phyloP scores from a whole-genome alignment of 2,888 invertebrate species.

The Athalia rosae region DNA sequence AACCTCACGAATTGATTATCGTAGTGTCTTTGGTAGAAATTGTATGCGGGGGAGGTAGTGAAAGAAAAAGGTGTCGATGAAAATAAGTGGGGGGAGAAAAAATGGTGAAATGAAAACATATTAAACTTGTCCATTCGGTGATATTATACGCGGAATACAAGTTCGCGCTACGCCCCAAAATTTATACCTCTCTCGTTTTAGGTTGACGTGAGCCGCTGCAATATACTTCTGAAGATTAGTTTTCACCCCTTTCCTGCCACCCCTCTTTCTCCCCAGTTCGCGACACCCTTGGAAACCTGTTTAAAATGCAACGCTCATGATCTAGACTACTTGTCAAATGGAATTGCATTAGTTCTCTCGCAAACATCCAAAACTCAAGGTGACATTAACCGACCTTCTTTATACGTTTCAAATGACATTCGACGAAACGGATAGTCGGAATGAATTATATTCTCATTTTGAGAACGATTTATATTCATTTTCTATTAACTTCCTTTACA shows the following conservation, averaged over 20 bases:
- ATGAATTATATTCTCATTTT: too few species aligned
- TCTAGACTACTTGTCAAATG: constrained; percentile 67
- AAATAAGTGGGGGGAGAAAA: too few species aligned
- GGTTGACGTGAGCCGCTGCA: constrained; percentile 19
- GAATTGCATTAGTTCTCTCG: constrained; percentile 64
- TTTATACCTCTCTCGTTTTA: constrained; percentile 30
- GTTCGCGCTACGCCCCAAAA: not conserved
- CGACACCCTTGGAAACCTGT: not conserved
- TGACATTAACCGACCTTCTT: not conserved
- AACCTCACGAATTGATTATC: not conserved
- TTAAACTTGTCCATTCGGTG: too few species aligned
- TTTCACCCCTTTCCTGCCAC: constrained; percentile 9
- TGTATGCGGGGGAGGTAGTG: too few species aligned
- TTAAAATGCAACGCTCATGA: constrained; percentile 41
- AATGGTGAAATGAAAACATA: too few species aligned
- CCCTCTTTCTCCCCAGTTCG: not conserved
- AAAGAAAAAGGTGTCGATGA: too few species aligned
- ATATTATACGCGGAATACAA: not conserved
- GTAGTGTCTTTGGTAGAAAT: too few species aligned
- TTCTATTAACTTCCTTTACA: too few species aligned
- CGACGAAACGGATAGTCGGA: too few species aligned
- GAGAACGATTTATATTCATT: too few species aligned
- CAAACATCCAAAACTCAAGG: not conserved
- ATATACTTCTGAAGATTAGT: constrained; percentile 36
- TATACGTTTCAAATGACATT: not conserved